These are phyloP conservation scores for Plutella xylostella DNA, from an alignment of 2,888 invertebrate species.

Conservation along the genomic window DNA sequence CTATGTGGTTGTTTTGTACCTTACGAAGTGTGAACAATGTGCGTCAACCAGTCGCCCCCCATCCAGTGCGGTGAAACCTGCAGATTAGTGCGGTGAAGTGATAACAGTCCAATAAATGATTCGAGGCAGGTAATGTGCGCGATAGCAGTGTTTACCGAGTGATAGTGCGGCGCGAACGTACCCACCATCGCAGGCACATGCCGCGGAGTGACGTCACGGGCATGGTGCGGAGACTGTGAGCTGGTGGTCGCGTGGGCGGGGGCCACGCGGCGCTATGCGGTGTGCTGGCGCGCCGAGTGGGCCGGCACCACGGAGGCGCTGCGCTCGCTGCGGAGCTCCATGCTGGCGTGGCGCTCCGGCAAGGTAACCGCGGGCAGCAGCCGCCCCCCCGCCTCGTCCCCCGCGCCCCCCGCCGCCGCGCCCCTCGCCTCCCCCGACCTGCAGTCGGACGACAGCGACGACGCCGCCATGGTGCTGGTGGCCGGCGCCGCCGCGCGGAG, in stretches of 20 bases:
- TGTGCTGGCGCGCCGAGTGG: conserved; percentile 55
- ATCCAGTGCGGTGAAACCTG: no score
- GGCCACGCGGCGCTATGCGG: conserved; percentile 60
- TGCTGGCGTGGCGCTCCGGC: conserved; percentile 55
- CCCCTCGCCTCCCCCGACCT: conserved; percentile 12
- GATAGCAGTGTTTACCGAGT: conserved; percentile 50
- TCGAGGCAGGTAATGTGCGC: conserved; percentile 33
- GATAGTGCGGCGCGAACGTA: no score
- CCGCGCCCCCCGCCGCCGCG: conserved; percentile 22
- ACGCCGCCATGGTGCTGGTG: conserved; percentile 47
- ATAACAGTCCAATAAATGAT: no score
- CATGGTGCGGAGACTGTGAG: conserved; percentile 26
- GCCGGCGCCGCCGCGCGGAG: conserved; percentile 55
- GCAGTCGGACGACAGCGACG: conserved; percentile 34
- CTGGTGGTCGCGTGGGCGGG: conserved; percentile 27
- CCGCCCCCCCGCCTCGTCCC: conserved; percentile 26
- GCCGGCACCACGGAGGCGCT: conserved; percentile 65
- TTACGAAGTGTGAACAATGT: no score
- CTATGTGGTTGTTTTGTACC: no score
- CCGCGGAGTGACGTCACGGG: background rate
- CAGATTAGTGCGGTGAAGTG: no score
- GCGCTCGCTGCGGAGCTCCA: conserved; percentile 60
- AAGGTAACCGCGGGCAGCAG: conserved; percentile 38
- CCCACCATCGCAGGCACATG: no score
- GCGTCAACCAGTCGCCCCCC: no score